A percentile compares a stretch with the other conserved stretches of the same genome.
These are phyloP conservation scores for Triops cancriformis DNA, from an alignment of 1,140 invertebrate genomes.

Conservation along the genomic window DNA sequence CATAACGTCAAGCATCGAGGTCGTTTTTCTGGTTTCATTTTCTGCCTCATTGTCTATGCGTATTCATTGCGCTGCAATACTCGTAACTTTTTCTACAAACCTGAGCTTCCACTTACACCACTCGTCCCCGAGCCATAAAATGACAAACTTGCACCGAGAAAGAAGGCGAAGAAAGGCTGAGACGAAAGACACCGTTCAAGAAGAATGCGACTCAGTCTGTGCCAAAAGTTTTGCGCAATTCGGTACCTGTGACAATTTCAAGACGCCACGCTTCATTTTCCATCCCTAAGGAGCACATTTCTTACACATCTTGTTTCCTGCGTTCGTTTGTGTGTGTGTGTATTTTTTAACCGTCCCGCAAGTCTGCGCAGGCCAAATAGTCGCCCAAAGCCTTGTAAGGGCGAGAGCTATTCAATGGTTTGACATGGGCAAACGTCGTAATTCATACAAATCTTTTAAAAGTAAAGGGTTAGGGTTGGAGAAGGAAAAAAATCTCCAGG, in stretches of 20 bases:
- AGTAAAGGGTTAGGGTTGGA: neutral
- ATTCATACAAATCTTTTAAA: neutral
- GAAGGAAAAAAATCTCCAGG: neutral
- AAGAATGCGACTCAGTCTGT: neutral
- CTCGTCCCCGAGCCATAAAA: neutral
- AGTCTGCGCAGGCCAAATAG: no score
- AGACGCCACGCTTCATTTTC: no score
- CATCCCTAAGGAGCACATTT: no score
- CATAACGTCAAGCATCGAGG: neutral
- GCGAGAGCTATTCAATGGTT: neutral
- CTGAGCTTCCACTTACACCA: neutral
- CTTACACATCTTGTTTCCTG: no score
- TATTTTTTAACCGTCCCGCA: no score
- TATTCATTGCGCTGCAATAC: neutral
- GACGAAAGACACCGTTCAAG: neutral
- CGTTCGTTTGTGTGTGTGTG: no score
- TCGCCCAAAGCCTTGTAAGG: neutral
- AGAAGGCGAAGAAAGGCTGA: neutral
- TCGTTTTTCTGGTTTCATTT: constrained; percentile 1
- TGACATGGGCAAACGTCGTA: neutral
- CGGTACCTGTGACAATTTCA: neutral
- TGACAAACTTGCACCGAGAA: neutral
- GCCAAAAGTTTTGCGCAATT: neutral
- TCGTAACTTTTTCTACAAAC: neutral
- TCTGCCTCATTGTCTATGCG: neutral